Evolutionary conservation across 2,888 invertebrate species (phyloP).

Genomic region (Erpobdella octoculata): DNA sequence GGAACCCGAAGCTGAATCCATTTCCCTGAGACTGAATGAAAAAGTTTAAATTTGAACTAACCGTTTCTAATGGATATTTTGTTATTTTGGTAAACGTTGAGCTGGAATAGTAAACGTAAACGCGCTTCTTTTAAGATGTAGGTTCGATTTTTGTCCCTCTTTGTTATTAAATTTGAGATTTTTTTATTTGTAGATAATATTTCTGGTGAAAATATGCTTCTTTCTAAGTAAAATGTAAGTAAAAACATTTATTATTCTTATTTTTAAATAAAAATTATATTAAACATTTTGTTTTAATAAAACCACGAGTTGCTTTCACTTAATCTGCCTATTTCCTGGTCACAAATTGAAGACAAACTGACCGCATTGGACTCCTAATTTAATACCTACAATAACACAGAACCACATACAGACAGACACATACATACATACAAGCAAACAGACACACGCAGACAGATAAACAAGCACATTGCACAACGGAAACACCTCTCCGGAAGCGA

Average conservation of each 20-base stretch:
- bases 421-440: background rate
- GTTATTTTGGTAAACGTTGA: no score
- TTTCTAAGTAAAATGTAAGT: background rate
- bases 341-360: no score
- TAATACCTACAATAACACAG: background rate
- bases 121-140: no score
- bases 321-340: no score
- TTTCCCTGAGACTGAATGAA: no score
- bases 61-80: no score
- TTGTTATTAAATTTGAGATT: background rate
- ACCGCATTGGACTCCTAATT: background rate
- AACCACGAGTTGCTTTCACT: no score
- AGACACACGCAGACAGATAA: background rate
- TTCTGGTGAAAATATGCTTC: background rate
- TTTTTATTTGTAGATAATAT: background rate
- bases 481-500: background rate
- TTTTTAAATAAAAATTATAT: background rate
- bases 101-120: no score
- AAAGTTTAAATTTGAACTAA: no score
- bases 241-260: background rate
- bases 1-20: conserved; percentile 92
- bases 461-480: background rate
- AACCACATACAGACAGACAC: background rate
- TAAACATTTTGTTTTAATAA: no score
- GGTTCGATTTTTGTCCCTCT: no score